Evolutionary conservation across 2,113 vertebrate genomes (phyloP).

Genomic region (Pyrgilauda ruficollis): DNA sequence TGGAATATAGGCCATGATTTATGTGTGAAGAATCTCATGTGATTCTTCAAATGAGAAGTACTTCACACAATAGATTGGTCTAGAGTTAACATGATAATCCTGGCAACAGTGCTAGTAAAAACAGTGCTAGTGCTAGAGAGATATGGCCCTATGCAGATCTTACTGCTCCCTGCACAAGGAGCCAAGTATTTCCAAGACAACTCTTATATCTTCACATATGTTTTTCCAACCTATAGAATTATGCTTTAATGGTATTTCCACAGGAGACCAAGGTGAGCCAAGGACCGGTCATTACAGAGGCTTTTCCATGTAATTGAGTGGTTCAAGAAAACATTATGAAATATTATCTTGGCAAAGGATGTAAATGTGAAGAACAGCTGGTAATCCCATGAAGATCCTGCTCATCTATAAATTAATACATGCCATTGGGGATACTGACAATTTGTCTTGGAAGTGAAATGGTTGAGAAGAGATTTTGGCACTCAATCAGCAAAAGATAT

Average conservation of each 20-base stretch:
- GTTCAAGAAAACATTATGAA: constrained; percentile 9
- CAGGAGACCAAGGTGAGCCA: constrained; percentile 29
- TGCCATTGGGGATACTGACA: neutral
- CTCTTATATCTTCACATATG: neutral
- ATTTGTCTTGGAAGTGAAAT: constrained; percentile 24
- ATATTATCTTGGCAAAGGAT: constrained; percentile 26
- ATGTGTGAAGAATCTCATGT: no score
- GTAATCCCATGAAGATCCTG: constrained; percentile 26
- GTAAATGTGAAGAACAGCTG: constrained; percentile 53
- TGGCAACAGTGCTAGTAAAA: neutral
- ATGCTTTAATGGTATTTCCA: constrained; percentile 34
- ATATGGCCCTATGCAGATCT: neutral
- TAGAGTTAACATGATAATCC: neutral
- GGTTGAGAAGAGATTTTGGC: constrained; percentile 26
- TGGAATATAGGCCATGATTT: neutral
- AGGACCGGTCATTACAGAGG: neutral
- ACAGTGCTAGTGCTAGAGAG: neutral
- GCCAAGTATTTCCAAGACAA: neutral
- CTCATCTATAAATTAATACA: constrained; percentile 27
- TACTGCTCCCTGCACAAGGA: neutral
- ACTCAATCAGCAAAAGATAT: neutral
- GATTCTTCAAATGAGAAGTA: neutral
- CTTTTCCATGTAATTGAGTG: constrained; percentile 31
- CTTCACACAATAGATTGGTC: neutral
- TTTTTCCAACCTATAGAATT: neutral